These are phyloP conservation scores for Drosophila bocki DNA, from an alignment of 1,140 invertebrate species.

Conservation along the genomic window DNA sequence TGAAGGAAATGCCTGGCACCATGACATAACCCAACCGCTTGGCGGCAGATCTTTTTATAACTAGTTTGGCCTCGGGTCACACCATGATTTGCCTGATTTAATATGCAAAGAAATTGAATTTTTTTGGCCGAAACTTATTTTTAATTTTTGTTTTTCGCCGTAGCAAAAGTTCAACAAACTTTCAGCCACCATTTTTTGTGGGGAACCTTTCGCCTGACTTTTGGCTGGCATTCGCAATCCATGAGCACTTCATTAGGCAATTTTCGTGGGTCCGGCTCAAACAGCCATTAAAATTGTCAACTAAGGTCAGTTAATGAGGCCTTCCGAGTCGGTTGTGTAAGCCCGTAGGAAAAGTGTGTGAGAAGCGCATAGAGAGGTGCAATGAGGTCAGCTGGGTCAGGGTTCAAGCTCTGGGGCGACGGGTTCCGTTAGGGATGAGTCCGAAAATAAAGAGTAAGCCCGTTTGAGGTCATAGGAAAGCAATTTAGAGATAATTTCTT, in stretches of 20 bases:
- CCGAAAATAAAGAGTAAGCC: background rate
- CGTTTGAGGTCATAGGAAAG: constrained; percentile 29
- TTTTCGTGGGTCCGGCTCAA: constrained; percentile 35
- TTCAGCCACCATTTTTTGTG: constrained; percentile 18
- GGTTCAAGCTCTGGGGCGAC: constrained; percentile 3
- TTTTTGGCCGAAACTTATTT: constrained; percentile 26
- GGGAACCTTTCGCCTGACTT: constrained; percentile 63
- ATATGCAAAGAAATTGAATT: constrained; percentile 61
- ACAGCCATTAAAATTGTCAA: constrained; percentile 58
- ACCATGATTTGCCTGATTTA: constrained; percentile 73
- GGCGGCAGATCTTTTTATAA: constrained; percentile 60
- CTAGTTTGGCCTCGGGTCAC: constrained; percentile 67
- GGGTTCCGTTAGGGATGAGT: constrained; percentile 37
- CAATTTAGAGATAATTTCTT: constrained; percentile 10
- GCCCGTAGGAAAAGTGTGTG: constrained; percentile 31
- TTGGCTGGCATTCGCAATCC: constrained; percentile 40
- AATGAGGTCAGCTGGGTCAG: constrained; percentile 34
- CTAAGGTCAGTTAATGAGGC: constrained; percentile 67
- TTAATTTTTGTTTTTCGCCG: constrained; percentile 19
- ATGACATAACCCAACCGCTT: constrained; percentile 63
- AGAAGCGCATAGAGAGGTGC: constrained; percentile 43
- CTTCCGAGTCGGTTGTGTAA: constrained; percentile 51
- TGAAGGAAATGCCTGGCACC: constrained; percentile 33
- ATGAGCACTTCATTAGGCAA: constrained; percentile 60
- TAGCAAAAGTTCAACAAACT: constrained; percentile 74